Evolutionary conservation across 2,797 vertebrate species (phyloP).

Genomic region (Ibycter americanus): DNA sequence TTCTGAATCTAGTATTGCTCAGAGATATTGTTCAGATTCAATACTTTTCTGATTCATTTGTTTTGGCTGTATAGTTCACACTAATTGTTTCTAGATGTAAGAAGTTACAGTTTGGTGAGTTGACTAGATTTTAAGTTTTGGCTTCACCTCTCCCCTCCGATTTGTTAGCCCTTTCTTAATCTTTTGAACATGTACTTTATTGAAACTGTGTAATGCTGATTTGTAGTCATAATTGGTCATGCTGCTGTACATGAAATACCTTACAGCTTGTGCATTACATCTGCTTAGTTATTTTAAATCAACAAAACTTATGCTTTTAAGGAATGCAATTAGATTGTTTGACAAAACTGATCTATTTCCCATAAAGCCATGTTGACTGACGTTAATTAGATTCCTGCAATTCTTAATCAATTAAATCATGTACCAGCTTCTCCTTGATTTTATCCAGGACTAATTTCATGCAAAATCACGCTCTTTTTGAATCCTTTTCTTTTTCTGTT

Average conservation of each 20-base stretch:
- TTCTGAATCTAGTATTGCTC: neutral
- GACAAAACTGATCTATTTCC: neutral
- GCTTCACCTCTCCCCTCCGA: fast-evolving
- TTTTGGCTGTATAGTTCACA: neutral
- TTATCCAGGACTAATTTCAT: neutral
- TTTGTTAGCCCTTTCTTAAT: neutral
- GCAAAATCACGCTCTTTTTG: neutral
- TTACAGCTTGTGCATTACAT: neutral
- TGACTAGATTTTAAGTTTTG: neutral
- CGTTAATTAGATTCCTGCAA: neutral
- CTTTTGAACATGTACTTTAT: neutral
- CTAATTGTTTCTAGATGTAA: neutral
- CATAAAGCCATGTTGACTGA: neutral
- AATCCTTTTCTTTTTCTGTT: conserved; percentile 10
- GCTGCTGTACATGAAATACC: neutral
- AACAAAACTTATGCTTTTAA: neutral
- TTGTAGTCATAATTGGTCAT: neutral
- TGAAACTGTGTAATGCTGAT: neutral
- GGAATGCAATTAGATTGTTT: neutral
- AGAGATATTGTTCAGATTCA: neutral
- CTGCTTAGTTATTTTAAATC: neutral
- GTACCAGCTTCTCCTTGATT: neutral
- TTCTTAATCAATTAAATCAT: neutral
- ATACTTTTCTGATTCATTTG: neutral
- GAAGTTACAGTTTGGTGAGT: neutral